Base-by-base conservation (phyloP, 2,113 vertebrate species). In the Podarcis raffonei region DNA sequence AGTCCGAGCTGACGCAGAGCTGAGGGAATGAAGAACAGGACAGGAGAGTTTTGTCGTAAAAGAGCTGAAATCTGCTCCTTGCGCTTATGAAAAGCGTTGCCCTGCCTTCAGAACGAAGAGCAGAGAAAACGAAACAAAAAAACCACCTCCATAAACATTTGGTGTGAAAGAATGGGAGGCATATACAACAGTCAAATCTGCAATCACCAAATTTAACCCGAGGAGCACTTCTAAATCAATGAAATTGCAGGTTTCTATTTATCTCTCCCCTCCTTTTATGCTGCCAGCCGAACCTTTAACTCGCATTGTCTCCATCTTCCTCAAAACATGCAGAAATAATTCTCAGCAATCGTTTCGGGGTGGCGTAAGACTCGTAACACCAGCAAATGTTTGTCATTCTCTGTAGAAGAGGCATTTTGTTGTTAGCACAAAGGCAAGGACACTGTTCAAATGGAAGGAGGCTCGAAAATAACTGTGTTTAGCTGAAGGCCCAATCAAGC, bases 231-330 rank as follows among this genome's bases (percentile, higher is more conserved):
- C 83, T 92, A 0, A 89, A 91, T 90, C 90, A 94, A 89, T 16
- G 89, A 85, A 87, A 91, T 18, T 69, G 35, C n/a, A 92, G 62
- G 88, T 82, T 87, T 93, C 77, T 90, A 30, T 72, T 30, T 72
- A n/a, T 27, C 69, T n/a, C 11, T 72, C 30, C 30, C 30, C 11
- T 30, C 30, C 12, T 13, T 85, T 7, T 66, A 83, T 86, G 89
- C 79, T 66, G 79, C 78, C 83, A 75, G 62, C 37, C 86, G 69
- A 93, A 6, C 87, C 84, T 37, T 81, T 74, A 37, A 6, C 25
- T 90, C 91, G n/a, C 89, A 82, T 90, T 87, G 87, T 92, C 92
- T 93, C 92, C 57, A 81, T 87, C 83, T 71, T 89, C 91, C 88
- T 86, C 89, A 92, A 75, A 76, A 93, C 74, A 77, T 42, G 83